These are phyloP conservation scores for Corythaixoides concolor DNA, from an alignment of 2,113 vertebrate genomes.

Conservation along the genomic window DNA sequence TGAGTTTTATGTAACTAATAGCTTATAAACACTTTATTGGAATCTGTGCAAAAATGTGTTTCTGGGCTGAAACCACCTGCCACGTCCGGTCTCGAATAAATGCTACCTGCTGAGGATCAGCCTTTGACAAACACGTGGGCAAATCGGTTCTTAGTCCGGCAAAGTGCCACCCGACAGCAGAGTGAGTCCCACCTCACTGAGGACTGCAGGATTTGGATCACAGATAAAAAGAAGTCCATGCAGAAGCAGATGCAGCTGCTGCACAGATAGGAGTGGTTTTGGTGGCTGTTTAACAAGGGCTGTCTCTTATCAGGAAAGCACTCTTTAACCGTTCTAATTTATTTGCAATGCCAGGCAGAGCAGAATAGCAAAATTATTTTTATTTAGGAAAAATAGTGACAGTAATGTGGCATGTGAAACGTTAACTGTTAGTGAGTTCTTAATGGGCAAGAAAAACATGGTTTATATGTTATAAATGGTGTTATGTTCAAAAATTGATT, in stretches of 20 bases:
- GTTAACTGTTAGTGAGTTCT: not conserved
- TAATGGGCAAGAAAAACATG: not conserved
- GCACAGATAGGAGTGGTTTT: not conserved
- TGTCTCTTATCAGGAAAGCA: not conserved
- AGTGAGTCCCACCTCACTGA: not conserved
- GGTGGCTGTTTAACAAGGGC: not conserved
- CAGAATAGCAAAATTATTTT: not conserved
- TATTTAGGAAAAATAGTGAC: not conserved
- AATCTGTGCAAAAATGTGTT: slow-evolving; percentile 57
- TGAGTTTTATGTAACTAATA: slow-evolving; percentile 52
- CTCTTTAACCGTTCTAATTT: not conserved
- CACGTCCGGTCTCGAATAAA: not conserved
- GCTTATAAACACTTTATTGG: slow-evolving; percentile 67
- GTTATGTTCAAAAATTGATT: not conserved
- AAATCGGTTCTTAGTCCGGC: not conserved
- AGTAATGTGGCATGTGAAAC: not conserved
- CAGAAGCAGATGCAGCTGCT: not conserved
- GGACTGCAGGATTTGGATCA: not conserved
- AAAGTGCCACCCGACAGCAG: not conserved
- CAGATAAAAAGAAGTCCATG: not conserved
- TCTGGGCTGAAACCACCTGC: slow-evolving; percentile 61
- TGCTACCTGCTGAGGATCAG: slow-evolving; percentile 56
- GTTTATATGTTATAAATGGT: not conserved
- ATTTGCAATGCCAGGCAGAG: not conserved
- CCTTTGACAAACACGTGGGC: not conserved